Evolutionary conservation across 1,140 invertebrate genomes (phyloP), one percentile per base, ranked within the genome.

Genomic region (Saxidomus purpurata): DNA sequence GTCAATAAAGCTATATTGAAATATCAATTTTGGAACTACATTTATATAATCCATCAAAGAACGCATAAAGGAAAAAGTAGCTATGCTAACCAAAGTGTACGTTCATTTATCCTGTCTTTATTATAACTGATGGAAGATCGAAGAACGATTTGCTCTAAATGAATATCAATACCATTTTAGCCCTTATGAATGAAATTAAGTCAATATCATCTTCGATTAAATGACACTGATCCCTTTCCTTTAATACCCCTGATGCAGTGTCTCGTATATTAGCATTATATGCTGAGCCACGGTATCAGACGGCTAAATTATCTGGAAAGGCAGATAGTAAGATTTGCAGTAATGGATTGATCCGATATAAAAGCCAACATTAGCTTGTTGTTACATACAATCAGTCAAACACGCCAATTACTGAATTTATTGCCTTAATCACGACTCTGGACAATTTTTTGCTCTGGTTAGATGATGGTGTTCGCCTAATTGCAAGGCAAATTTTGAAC

Each of bases 301-400:
- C 52, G 52, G 52, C 52, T 15, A 3, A 55, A 13, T 55, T 22
- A 55, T 55, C 52, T 55, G 22, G 52, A 55, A 55, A 55, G 22
- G 15, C 52, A 55, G 52, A 55, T 55, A 55, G 52, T 55, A 22
- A 55, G 2, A 22, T 55, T 55, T 55, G 52, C 52, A 55, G 19
- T 55, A 55, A 55, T 55, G 52, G 52, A 55, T 55, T 55, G 52
- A 55, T 55, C 52, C 19, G 15, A 19, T 55, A 55, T 55, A 55
- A 55, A 55, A 55, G 52, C 52, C 52, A 55, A 55, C 52, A 55
- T 55, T 55, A 55, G 52, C 52, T 55, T 55, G 9, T 55, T 55
- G 52, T 55, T 69, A 38, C 36, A 69, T 69, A 38, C 36, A 69
- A 69, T 69, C 67, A 69, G 67, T 69, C 28, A 69, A 69, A 69